Percentiles rank a stretch among this genome's conserved stretches.
phyloP scores from a whole-genome alignment of 2,113 vertebrate genomes.

The Merops nubicus region DNA sequence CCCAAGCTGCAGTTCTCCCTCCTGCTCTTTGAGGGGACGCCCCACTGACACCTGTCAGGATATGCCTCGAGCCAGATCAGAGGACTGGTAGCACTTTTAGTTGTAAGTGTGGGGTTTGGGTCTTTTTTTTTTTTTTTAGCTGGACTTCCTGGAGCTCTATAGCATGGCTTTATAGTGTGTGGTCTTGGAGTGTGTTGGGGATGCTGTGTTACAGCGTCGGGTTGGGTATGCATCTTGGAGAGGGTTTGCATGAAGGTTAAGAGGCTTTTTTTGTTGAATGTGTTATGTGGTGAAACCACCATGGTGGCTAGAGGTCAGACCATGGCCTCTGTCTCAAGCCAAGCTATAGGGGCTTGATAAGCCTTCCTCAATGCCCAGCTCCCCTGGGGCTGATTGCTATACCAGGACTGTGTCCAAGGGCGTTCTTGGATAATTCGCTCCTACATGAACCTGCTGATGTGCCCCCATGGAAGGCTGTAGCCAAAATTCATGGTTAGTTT shows the following conservation, averaged over 20 bases:
- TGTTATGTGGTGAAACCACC: background rate
- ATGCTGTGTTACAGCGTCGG: background rate
- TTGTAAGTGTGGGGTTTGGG: background rate
- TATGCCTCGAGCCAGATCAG: accelerated
- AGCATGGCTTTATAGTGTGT: accelerated
- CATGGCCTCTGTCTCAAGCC: background rate
- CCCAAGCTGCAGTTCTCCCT: background rate
- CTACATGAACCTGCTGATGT: background rate
- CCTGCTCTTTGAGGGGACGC: background rate
- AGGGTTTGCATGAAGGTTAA: background rate
- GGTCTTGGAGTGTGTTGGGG: background rate
- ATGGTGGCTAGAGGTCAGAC: background rate
- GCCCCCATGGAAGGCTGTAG: background rate
- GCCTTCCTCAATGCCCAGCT: background rate
- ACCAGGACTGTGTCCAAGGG: background rate
- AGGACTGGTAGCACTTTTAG: background rate
- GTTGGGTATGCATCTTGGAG: background rate
- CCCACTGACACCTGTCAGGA: accelerated
- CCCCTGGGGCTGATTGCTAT: background rate
- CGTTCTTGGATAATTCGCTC: background rate
- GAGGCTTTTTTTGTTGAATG: background rate
- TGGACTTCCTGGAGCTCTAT: background rate
- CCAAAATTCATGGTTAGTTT: background rate
- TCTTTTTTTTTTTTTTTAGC: background rate
- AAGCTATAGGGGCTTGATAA: background rate